phyloP scores from a whole-genome alignment of 2,888 invertebrate species.

The Erannis defoliaria region DNA sequence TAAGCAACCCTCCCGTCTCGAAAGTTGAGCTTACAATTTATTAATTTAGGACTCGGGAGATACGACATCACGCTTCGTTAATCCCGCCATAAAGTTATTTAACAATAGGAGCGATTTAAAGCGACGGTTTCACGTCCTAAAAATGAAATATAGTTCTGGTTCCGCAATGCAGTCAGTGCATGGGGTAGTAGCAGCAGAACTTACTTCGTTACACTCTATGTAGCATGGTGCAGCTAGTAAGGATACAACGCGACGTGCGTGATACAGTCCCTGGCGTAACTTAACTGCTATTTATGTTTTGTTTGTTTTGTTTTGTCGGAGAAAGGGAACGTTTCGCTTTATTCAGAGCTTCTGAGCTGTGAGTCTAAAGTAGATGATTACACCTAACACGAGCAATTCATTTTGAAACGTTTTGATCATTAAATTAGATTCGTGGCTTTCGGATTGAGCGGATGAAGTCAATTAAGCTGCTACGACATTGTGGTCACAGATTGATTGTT shows the following conservation, averaged over 20 bases:
- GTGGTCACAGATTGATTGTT: constrained; percentile 43
- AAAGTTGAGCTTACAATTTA: constrained; percentile 44
- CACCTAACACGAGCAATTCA: constrained; percentile 20
- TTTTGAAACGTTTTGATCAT: constrained; percentile 27
- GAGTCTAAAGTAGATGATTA: constrained; percentile 7
- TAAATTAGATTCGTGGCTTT: constrained; percentile 33
- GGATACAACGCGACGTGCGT: constrained; percentile 42
- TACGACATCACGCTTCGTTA: constrained; percentile 68
- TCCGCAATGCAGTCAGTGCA: constrained; percentile 85
- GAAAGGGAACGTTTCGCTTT: constrained; percentile 26
- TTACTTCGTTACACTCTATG: constrained; percentile 20
- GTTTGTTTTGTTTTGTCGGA: constrained; percentile 43
- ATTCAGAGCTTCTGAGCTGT: constrained; percentile 3
- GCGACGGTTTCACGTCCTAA: constrained; percentile 76
- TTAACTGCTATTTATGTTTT: constrained; percentile 41
- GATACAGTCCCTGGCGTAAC: constrained; percentile 41
- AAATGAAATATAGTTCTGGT: constrained; percentile 80
- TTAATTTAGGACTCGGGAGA: constrained; percentile 49
- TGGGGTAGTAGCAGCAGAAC: constrained; percentile 62
- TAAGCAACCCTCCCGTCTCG: constrained; percentile 41
- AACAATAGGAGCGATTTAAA: constrained; percentile 74
- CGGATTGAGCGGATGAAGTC: constrained; percentile 41
- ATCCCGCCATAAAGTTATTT: constrained; percentile 70
- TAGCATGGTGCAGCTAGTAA: constrained; percentile 34
- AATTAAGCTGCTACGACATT: constrained; percentile 38